phyloP scores from a whole-genome alignment of 2,113 vertebrate species.

The Hippoglossus stenolepis region DNA sequence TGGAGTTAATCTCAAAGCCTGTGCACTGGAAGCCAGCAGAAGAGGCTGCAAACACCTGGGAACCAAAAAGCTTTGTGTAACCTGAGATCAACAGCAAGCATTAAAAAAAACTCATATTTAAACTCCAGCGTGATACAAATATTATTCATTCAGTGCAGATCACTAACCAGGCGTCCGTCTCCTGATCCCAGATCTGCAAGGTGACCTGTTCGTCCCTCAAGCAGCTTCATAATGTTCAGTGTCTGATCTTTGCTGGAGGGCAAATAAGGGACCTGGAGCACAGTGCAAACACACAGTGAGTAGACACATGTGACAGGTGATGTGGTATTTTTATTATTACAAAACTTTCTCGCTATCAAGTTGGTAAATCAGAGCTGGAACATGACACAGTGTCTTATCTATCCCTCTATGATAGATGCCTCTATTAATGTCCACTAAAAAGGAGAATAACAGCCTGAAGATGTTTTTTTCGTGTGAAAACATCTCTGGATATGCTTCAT shows the following conservation, averaged over 20 bases:
- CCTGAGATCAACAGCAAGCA: neutral
- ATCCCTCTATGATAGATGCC: neutral
- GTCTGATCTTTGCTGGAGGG: constrained; percentile 80
- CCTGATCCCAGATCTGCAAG: constrained; percentile 84
- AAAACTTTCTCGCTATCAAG: neutral
- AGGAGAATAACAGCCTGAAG: too few species aligned
- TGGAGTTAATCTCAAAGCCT: constrained; percentile 84
- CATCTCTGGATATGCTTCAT: constrained; percentile 1
- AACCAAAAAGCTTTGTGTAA: constrained; percentile 7
- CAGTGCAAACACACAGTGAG: constrained; percentile 32
- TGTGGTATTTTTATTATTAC: neutral
- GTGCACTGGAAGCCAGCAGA: constrained; percentile 80
- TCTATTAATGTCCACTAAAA: neutral
- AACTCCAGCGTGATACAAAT: neutral
- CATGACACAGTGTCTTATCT: neutral
- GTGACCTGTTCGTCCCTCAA: constrained; percentile 74
- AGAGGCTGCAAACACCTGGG: constrained; percentile 80
- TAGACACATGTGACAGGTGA: neutral
- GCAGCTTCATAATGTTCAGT: constrained; percentile 76
- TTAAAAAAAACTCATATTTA: neutral
- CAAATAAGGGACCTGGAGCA: constrained; percentile 81
- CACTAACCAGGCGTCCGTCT: constrained; percentile 80
- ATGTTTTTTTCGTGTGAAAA: neutral
- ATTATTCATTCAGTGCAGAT: neutral
- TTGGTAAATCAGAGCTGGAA: neutral